phyloP scores from a whole-genome alignment of 1,140 invertebrate species.

The Drosophila sp. region DNA sequence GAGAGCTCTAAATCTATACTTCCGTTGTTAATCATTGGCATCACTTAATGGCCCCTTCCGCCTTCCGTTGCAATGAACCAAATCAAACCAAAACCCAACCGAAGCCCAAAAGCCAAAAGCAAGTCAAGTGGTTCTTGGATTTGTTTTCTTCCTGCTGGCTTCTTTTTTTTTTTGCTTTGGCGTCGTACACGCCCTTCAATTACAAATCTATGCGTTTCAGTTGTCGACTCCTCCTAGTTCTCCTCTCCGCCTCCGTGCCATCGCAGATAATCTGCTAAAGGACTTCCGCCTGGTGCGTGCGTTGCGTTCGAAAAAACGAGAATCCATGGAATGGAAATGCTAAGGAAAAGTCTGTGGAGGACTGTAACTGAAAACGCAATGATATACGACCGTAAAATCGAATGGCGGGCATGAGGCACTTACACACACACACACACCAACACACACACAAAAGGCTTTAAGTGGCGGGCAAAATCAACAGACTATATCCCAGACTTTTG shows the following conservation, averaged over 20 bases:
- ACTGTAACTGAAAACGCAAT: constrained; percentile 77
- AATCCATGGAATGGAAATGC: constrained; percentile 16
- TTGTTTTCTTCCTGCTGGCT: background rate
- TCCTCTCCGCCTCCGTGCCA: constrained; percentile 16
- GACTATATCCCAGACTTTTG: constrained; percentile 57
- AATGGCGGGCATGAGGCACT: constrained; percentile 29
- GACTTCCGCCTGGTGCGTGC: constrained; percentile 78
- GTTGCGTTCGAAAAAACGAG: constrained; percentile 43
- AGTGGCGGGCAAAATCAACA: constrained; percentile 73
- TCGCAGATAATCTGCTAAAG: constrained; percentile 81
- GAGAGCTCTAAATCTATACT: constrained; percentile 77
- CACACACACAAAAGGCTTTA: constrained; percentile 60
- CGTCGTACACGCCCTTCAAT: constrained; percentile 79
- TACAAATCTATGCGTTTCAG: constrained; percentile 72
- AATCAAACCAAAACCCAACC: constrained; percentile 18
- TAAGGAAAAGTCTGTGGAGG: constrained; percentile 17
- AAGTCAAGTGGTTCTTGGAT: constrained; percentile 41
- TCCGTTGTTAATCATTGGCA: constrained; percentile 83
- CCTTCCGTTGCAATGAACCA: constrained; percentile 51
- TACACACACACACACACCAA: constrained; percentile 6
- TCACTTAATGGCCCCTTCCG: constrained; percentile 83
- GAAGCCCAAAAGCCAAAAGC: background rate
- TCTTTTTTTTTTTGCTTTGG: constrained; percentile 11
- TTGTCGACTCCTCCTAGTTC: constrained; percentile 16
- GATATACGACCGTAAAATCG: constrained; percentile 79